A percentile compares a stretch with the other conserved stretches of the same genome.
phyloP scores from a whole-genome alignment of 2,113 vertebrate genomes.

The Rostratula benghalensis region DNA sequence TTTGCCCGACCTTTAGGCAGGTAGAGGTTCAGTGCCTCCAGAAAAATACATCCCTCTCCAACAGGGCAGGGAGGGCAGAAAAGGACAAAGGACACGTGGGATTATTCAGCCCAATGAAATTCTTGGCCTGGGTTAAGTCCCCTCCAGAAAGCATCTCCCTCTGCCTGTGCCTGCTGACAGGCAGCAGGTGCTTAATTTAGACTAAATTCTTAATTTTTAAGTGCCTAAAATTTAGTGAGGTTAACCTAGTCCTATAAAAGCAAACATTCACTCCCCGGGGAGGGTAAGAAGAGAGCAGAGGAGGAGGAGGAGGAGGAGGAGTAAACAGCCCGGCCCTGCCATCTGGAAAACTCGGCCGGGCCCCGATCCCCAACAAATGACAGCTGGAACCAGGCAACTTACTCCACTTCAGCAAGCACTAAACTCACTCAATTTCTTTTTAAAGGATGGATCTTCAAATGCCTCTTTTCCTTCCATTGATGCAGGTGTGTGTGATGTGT shows the following conservation, averaged over 20 bases:
- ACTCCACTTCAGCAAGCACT: conserved; percentile 60
- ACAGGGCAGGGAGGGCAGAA: not conserved
- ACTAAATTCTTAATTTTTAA: not conserved
- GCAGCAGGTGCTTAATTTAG: not conserved
- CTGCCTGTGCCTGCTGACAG: not conserved
- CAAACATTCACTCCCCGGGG: not conserved
- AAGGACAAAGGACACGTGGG: not conserved
- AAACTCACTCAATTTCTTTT: conserved; percentile 52
- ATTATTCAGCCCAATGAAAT: not conserved
- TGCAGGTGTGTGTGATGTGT: conserved; percentile 61
- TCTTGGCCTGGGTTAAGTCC: not conserved
- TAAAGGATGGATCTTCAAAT: conserved; percentile 49
- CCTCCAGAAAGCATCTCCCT: not conserved
- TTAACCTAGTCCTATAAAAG: not conserved
- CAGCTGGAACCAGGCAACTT: conserved; percentile 60
- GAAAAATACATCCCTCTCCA: not conserved
- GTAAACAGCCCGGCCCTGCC: conserved; percentile 1
- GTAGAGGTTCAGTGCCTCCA: not conserved
- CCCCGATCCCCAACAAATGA: conserved; percentile 7
- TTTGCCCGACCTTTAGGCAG: not conserved
- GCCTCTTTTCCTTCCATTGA: conserved; percentile 50
- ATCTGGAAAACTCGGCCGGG: conserved; percentile 38
- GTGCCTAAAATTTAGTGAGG: not conserved
- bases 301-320: not conserved
- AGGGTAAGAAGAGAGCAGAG: not conserved